Evolutionary conservation across 2,888 invertebrate genomes (phyloP).

Genomic region (Hanleya hanleyi): DNA sequence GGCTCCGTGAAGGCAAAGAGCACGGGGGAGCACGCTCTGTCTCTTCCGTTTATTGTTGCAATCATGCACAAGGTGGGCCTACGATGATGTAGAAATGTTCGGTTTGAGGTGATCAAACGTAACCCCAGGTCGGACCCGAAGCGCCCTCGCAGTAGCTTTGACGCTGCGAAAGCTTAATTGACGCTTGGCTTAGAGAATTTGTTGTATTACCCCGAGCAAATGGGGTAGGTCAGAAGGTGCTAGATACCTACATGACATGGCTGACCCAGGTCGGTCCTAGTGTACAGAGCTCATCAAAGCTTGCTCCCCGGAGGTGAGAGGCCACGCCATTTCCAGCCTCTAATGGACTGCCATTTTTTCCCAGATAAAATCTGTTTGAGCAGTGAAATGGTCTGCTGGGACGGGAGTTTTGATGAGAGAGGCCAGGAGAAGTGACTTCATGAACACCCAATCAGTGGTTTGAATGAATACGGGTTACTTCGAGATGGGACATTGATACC

Average conservation of each 20-base stretch:
- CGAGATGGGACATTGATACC: background rate
- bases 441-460: background rate
- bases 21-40: background rate
- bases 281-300: background rate
- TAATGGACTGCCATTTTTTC: background rate
- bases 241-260: background rate
- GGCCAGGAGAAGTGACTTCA: background rate
- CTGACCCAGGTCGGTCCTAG: background rate
- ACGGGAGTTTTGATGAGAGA: background rate
- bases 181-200: too few relatives aligned
- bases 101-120: background rate
- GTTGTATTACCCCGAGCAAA: constrained; percentile 5
- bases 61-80: background rate
- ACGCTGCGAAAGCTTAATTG: too few relatives aligned
- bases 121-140: too few relatives aligned
- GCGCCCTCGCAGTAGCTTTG: too few relatives aligned
- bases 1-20: background rate
- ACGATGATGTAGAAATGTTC: background rate
- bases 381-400: constrained; percentile 1
- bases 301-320: background rate
- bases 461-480: background rate
- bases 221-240: constrained; percentile 7
- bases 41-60: background rate
- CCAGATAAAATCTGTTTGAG: constrained; percentile 2
- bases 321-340: background rate